These are phyloP conservation scores for Electrona antarctica DNA, from an alignment of 2,113 vertebrate species.

Conservation along the genomic window DNA sequence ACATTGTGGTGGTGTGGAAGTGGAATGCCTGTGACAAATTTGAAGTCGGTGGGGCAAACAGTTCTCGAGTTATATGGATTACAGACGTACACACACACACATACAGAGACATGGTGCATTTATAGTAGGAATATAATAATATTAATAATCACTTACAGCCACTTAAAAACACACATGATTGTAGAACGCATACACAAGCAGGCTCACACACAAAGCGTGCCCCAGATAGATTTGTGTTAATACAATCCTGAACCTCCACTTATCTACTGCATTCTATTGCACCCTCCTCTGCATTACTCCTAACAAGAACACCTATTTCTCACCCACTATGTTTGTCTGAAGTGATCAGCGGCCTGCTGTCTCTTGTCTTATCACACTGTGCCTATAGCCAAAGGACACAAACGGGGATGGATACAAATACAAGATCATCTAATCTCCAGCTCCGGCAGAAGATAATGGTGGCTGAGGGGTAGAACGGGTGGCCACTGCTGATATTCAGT, in stretches of 20 bases:
- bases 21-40: no score
- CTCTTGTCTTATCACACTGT: conserved; percentile 4
- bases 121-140: no score
- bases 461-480: neutral
- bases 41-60: no score
- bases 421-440: conserved; percentile 23
- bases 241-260: conserved; percentile 41
- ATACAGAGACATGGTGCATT: no score
- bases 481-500: conserved; percentile 22
- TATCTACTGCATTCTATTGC: conserved; percentile 33
- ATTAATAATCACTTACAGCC: neutral
- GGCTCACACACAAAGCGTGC: neutral
- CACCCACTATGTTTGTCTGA: conserved; percentile 15
- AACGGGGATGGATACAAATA: neutral
- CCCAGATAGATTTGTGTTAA: conserved; percentile 3
- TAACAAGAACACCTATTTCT: conserved; percentile 20
- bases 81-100: no score
- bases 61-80: no score
- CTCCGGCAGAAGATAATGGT: conserved; percentile 18
- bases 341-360: neutral
- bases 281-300: conserved; percentile 22
- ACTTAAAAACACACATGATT: conserved; percentile 5
- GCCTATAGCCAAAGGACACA: conserved; percentile 12
- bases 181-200: no score
- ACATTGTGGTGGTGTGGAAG: no score